These are phyloP conservation scores for Ornithoptera priamus DNA, from an alignment of 2,888 invertebrate species.

Conservation along the genomic window DNA sequence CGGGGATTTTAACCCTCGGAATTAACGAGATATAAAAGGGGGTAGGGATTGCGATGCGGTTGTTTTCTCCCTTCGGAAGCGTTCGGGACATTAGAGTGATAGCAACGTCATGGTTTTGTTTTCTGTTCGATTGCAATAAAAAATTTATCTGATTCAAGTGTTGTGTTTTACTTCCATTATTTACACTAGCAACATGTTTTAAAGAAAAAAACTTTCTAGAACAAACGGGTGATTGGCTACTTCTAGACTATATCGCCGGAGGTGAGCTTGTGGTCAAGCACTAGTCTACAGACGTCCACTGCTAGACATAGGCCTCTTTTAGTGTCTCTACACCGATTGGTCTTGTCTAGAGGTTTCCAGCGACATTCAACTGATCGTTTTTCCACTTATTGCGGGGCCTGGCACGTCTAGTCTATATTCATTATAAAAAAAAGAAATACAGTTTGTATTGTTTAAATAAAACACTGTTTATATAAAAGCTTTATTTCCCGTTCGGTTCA, in stretches of 20 bases:
- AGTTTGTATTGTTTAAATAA: neutral
- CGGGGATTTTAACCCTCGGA: conserved; percentile 80
- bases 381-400: too few relatives aligned
- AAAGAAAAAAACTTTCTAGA: too few relatives aligned
- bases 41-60: conserved; percentile 51
- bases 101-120: conserved; percentile 41
- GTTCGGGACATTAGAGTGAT: conserved; percentile 41
- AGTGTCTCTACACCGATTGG: too few relatives aligned
- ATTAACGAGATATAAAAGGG: conserved; percentile 75
- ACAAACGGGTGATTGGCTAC: too few relatives aligned
- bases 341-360: too few relatives aligned
- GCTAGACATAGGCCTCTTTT: too few relatives aligned
- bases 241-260: too few relatives aligned
- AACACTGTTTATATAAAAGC: neutral
- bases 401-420: too few relatives aligned
- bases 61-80: conserved; percentile 53
- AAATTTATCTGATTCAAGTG: neutral
- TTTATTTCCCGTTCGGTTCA: neutral
- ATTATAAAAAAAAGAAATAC: neutral
- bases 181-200: too few relatives aligned
- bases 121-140: neutral
- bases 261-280: too few relatives aligned
- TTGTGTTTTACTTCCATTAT: neutral
- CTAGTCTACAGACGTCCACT: too few relatives aligned
- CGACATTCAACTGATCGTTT: too few relatives aligned